Base-by-base conservation (phyloP, 2,888 invertebrate genomes). In the Eupithecia subumbrata region DNA sequence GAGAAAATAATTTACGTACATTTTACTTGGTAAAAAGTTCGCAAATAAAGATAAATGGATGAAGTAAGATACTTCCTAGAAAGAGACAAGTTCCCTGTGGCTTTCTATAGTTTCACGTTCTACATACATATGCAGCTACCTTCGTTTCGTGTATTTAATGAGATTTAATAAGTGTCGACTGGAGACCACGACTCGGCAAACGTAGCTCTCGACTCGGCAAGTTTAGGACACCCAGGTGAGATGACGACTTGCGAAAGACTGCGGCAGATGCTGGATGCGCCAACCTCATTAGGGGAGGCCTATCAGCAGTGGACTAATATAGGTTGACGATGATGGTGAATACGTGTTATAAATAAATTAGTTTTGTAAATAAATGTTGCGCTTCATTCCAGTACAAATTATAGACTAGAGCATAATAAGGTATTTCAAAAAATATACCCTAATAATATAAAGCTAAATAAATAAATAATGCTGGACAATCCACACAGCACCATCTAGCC, bases 21-120 rank as follows among this genome's bases (percentile, higher is more conserved):
- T 66, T 30, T 30, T 66, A 37, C 25, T 60, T 60, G 25, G 25
- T 60, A 25, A 60, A 60, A 60, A 60, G 60, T 25, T 60, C 25
- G 5, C 60, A 60, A 60, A 60, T 25, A 60, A 25, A 60, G 60
- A 60, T n/a, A 34, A 37, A 66, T 37, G 18, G 25, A 5, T 25
- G 14, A 60, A 60, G 60, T 60, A 25, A 60, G 22, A 60, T 60
- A 60, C 25, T 60, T 60, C 22, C 60, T 60, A 25, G 60, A 60
- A 60, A 56, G 25, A 60, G 60, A 60, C 25, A 60, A 4, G 25
- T 25, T 60, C 60, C 11, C 12, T 14, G 60, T 25, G 60, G 25
- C 14, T 25, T 60, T 25, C 22, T 56, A 11, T 56, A 56, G 52
- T 56, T 56, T 60, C 14, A 25, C 12, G 60, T 60, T 25, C 1